Evolutionary conservation across 2,888 invertebrate species (phyloP), one percentile per base, ranked within the genome.

Genomic region (Drosophila falleni): DNA sequence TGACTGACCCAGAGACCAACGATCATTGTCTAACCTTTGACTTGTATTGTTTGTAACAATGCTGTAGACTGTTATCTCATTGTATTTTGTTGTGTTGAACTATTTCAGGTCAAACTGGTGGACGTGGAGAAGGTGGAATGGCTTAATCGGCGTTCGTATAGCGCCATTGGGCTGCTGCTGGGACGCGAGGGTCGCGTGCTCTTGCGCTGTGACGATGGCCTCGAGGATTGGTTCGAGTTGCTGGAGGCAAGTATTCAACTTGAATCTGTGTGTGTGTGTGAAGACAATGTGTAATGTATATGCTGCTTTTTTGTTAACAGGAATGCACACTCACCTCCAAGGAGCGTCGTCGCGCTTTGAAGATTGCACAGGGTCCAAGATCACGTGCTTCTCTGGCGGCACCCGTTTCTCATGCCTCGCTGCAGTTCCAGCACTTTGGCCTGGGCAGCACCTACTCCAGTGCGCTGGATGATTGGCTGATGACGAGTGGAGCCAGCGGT

Each of bases 101-200:
- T 19, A 67, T 78, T 77, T 29, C 90, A 94, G 94, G 93, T 94
- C 72, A 94, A 94, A 90, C 92, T 95, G 78, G 94, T 94, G 59
- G 95, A 95, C 90, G 94, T 95, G 49, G 95, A 95, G 81, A 94
- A 94, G 81, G 94, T 95, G 49, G 95, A 95, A 91, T 95, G 95
- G 95, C 93, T 95, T 67, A 95, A 95, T 90, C 94, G 94, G 76
- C 94, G 94, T 80, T 94, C 94, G 58, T 95, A 95, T 88, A 95
- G 94, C 87, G 93, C 94, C 75, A 94, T 95, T 74, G 93, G 93
- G n/a, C 87, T 94, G 63, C 93, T 94, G 46, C 90, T 95, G 78
- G 93, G 93, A 29, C 91, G 94, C 68, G 94, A 94, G 75, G 93
- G 94, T 68, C 91, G 92, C 26, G 91, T 93, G 54, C 85, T 93